Evolutionary conservation across 2,797 vertebrate species (phyloP).

Genomic region (Champsocephalus gunnari): DNA sequence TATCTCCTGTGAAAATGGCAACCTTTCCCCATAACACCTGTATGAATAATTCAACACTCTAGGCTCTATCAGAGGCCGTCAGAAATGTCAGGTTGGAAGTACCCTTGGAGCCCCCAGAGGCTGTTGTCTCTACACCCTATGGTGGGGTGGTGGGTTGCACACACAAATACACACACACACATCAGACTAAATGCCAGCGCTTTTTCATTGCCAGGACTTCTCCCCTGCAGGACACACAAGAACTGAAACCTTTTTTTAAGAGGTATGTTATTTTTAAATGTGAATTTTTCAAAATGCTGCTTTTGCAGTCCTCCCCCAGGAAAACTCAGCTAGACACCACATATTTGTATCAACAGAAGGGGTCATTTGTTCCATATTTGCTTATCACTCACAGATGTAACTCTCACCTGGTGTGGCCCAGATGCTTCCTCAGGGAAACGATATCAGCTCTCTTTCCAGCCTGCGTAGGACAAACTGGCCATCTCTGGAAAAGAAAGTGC

Average conservation of each 20-base stretch:
- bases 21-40: constrained; percentile 76
- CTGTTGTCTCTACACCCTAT: constrained; percentile 67
- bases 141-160: constrained; percentile 53
- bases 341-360: constrained; percentile 17
- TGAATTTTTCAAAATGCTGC: neutral
- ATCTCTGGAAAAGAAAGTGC: constrained; percentile 42
- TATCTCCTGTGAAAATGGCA: constrained; percentile 69
- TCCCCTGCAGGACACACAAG: constrained; percentile 40
- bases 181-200: constrained; percentile 61
- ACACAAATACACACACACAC: constrained; percentile 29
- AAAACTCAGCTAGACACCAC: neutral
- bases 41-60: constrained; percentile 83
- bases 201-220: constrained; percentile 51
- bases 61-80: constrained; percentile 78
- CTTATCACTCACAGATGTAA: constrained; percentile 29
- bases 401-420: constrained; percentile 80
- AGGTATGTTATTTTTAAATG: constrained; percentile 22
- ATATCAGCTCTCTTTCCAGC: constrained; percentile 68
- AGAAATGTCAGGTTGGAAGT: constrained; percentile 82
- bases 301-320: neutral
- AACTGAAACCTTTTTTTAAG: constrained; percentile 21
- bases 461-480: constrained; percentile 36
- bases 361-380: constrained; percentile 24
- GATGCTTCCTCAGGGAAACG: constrained; percentile 74
- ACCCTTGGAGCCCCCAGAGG: constrained; percentile 71